These are phyloP conservation scores for Pavo muticus DNA, from an alignment of 2,113 vertebrate genomes.

Conservation along the genomic window DNA sequence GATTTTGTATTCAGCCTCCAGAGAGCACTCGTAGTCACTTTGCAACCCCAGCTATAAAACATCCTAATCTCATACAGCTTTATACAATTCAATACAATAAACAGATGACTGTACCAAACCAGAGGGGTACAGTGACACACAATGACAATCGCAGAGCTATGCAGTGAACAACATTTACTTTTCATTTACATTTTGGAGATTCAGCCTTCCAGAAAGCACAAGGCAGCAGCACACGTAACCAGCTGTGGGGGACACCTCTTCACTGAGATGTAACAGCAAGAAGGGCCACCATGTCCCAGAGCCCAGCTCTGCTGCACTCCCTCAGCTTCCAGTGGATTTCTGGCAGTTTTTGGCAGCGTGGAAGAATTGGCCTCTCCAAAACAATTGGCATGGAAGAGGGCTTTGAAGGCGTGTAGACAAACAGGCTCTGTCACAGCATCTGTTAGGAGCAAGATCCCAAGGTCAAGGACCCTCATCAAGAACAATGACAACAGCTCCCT, in stretches of 20 bases:
- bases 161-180: conserved; percentile 20
- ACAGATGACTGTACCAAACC: background rate
- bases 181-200: background rate
- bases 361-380: background rate
- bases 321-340: background rate
- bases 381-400: background rate
- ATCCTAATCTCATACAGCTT: accelerated
- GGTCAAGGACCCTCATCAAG: conserved; percentile 14
- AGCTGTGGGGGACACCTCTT: accelerated
- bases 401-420: background rate
- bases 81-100: background rate
- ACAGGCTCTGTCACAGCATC: background rate
- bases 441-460: background rate
- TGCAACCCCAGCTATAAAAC: background rate
- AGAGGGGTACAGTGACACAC: accelerated
- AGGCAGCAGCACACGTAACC: background rate
- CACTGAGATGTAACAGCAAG: accelerated
- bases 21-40: background rate
- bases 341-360: background rate
- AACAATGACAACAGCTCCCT: background rate
- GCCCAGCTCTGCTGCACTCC: background rate
- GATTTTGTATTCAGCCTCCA: background rate
- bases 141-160: background rate
- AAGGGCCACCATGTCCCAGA: background rate
- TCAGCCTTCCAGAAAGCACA: background rate